A percentile compares a stretch with the other conserved stretches of the same genome.
Conservation (phyloP, 2,888 invertebrate species). For the Ischnura elegans region DNA sequence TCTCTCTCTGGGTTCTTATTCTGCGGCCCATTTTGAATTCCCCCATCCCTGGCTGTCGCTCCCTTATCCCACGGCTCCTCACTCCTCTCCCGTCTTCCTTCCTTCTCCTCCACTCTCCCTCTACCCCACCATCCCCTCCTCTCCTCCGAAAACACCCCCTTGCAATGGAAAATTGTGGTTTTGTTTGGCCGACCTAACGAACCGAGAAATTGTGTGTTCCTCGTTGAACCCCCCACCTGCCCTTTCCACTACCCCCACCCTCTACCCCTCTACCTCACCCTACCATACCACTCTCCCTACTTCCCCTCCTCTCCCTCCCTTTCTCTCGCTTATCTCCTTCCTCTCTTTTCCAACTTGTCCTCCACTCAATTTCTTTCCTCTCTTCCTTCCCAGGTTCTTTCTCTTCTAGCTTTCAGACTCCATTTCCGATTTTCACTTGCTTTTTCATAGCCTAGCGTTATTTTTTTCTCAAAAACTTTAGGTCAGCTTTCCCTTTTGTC, state of each 20-base stretch:
- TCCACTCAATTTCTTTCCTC: neutral
- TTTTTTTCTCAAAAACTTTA: too few relatives aligned
- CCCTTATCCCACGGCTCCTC: conserved; percentile 4
- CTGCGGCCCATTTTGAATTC: conserved; percentile 5
- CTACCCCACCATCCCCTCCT: neutral
- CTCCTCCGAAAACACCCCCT: neutral
- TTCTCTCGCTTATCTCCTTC: neutral
- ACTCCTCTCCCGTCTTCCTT: neutral
- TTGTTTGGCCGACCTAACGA: conserved; percentile 66
- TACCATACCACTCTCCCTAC: neutral
- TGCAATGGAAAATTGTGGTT: conserved; percentile 67
- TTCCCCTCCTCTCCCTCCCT: neutral
- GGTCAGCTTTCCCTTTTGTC: too few relatives aligned
- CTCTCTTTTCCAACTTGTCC: neutral
- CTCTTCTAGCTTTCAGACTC: too few relatives aligned
- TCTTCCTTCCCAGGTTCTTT: neutral
- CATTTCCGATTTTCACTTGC: too few relatives aligned
- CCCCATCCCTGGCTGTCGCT: neutral
- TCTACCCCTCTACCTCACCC: neutral
- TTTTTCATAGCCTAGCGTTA: too few relatives aligned
- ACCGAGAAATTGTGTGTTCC: conserved; percentile 67
- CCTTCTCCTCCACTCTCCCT: neutral
- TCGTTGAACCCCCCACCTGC: conserved; percentile 36
- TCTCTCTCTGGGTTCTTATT: neutral
- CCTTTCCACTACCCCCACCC: neutral